Base-by-base conservation (phyloP, 2,888 invertebrate genomes). In the Chrysomela aeneicollis region DNA sequence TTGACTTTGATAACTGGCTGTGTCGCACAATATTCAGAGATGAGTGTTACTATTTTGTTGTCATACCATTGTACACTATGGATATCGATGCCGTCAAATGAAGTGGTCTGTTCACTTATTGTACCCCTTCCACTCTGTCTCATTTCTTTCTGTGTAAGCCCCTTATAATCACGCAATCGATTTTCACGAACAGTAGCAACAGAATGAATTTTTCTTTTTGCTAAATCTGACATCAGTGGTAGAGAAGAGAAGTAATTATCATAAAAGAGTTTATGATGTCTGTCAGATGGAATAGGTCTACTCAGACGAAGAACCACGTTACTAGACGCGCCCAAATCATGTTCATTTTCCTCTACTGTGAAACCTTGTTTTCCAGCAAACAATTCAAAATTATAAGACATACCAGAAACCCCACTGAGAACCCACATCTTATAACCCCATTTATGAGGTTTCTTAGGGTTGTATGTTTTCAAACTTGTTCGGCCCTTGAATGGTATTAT, bases 381-480 rank as follows among this genome's bases (percentile, higher is more conserved):
- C 42, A 74, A 63, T 64, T 77, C 74, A 64, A 76, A 74, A 54
- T 74, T 69, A 50, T 76, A 74, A 15, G 68, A 71, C 67, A 72
- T 71, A 12, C 74, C 74, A 62, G 62, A 55, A 21, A 69, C 59
- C 35, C 71, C 74, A 59, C 68, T 60, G 19, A 74, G 63, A 62
- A 77, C 71, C 60, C 69, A 74, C 32, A 73, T 55, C 63, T 75
- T 74, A 53, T 69, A 76, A n/a, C 75, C 74, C 73, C 72, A 76
- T 69, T 78, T 77, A 61, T 75, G 73, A 2, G 74, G 75, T 55
- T 77, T 78, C 26, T 70, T 69, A n/a, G 73, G 71, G 22, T 73
- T 68, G 62, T 76, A 76, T 22, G 71, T 74, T 65, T 75, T 74
- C 32, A 77, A 30, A 22, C 59, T 47, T 47, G 52, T 61, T 59